Conservation (phyloP, 2,797 vertebrate species). For the Xenops minutus region DNA sequence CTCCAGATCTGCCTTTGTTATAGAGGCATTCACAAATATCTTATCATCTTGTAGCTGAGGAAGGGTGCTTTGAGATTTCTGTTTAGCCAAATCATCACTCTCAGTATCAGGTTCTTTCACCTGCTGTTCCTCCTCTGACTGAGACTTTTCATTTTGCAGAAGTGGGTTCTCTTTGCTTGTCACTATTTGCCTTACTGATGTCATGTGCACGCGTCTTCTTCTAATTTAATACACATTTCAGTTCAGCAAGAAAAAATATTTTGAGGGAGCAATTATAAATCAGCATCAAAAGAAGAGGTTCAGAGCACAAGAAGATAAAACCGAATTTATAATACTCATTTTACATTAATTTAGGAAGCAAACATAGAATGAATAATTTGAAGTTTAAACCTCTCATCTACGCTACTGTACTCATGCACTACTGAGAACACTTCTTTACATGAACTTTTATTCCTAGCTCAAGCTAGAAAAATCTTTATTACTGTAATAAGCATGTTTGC, state of each 20-base stretch:
- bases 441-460: background rate
- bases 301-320: constrained; percentile 36
- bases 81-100: constrained; percentile 83
- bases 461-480: constrained; percentile 23
- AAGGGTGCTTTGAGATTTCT: constrained; percentile 73
- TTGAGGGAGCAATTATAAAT: constrained; percentile 52
- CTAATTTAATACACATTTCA: constrained; percentile 60
- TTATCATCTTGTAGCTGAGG: constrained; percentile 73
- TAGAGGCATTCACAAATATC: constrained; percentile 77
- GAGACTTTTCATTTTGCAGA: constrained; percentile 24
- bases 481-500: background rate
- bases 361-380: background rate
- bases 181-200: constrained; percentile 27
- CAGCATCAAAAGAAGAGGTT: constrained; percentile 31
- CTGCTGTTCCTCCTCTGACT: constrained; percentile 8
- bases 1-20: constrained; percentile 89
- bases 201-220: constrained; percentile 48
- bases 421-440: background rate
- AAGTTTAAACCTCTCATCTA: background rate
- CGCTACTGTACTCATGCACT: background rate
- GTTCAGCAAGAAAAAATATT: constrained; percentile 33
- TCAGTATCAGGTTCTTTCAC: constrained; percentile 75
- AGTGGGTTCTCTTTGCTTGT: constrained; percentile 13
- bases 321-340: background rate
- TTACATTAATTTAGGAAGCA: background rate